Base-by-base conservation (phyloP, 1,140 invertebrate genomes). In the Conus betulinus region DNA sequence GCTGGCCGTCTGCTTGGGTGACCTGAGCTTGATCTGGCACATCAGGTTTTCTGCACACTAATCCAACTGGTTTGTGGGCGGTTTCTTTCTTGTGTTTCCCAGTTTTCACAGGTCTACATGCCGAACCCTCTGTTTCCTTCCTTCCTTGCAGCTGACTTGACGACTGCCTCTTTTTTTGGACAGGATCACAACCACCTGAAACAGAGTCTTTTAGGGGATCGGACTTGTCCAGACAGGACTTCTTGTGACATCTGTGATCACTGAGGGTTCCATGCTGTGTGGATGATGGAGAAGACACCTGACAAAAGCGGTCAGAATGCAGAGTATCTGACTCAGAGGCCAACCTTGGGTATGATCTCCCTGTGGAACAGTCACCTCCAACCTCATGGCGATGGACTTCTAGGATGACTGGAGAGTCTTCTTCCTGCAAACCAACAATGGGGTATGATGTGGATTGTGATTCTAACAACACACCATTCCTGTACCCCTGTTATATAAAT, bases 401-500 rank as follows among this genome's bases (percentile, higher is more conserved):
- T 55, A 84, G 57, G 57, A 84, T 84, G 55, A 84, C 82, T 84
- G 82, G 82, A 0, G 55, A 63, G 4, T 84, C 82, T 67, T 84
- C 82, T 53, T 84, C 82, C 82, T 84, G 57, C 6, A 63, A 39
- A 84, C 23, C 55, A 84, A n/a, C 81, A 55, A n/a, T 71, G 15
- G 15, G 57, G 39, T 39, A 3, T 39, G 39, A 39, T 39, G 39
- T 39, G 39, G 39, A 39, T 39, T 39, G 39, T 39, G 39, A 39
- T 39, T 39, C 39, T 39, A 39, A 39, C 39, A 39, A 39, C 39
- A 39, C 39, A 39, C 39, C 39, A 39, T 39, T 39, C 39, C 39
- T 1, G 39, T 39, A 1, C 39, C 39, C 39, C 0, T 39, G 39
- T 39, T 39, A 39, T 39, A 39, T n/a, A n/a, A n/a, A n/a, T 39